Conservation (phyloP, 2,888 invertebrate species). For the Cantharis lateralis region DNA sequence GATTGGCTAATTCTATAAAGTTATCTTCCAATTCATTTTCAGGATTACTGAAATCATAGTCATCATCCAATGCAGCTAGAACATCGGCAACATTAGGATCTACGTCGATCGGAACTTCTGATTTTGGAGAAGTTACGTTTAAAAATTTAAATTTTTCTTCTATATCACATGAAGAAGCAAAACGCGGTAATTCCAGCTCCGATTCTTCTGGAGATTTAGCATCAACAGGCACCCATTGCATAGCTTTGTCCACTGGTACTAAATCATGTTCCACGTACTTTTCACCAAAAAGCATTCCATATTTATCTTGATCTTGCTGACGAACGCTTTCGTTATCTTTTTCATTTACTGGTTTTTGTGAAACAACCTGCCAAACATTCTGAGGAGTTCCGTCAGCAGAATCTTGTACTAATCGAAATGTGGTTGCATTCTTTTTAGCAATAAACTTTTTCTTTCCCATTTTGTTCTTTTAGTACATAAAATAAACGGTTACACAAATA, state of each 20-base stretch:
- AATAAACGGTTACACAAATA: background rate
- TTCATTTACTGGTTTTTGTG: background rate
- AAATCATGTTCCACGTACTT: conserved; percentile 54
- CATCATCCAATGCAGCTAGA: conserved; percentile 91
- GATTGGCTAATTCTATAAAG: conserved; percentile 84
- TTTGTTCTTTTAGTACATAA: background rate
- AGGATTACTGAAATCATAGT: conserved; percentile 83
- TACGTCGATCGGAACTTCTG: conserved; percentile 64
- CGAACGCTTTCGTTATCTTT: background rate
- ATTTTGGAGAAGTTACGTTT: background rate
- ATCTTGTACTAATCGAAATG: background rate
- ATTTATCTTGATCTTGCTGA: conserved; percentile 74
- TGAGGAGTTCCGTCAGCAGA: background rate
- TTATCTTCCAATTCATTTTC: conserved; percentile 89
- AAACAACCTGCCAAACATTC: background rate
- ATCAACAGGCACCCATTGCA: conserved; percentile 61
- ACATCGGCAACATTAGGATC: conserved; percentile 80
- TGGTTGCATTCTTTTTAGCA: background rate
- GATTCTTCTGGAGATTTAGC: conserved; percentile 62
- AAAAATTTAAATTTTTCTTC: background rate
- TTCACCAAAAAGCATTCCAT: conserved; percentile 92
- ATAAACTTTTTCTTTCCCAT: background rate
- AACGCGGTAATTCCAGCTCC: background rate
- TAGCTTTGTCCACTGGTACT: conserved; percentile 58
- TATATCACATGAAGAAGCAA: background rate